Evolutionary conservation across 2,888 invertebrate species (phyloP).

Genomic region (Teinopalpus imperialis): DNA sequence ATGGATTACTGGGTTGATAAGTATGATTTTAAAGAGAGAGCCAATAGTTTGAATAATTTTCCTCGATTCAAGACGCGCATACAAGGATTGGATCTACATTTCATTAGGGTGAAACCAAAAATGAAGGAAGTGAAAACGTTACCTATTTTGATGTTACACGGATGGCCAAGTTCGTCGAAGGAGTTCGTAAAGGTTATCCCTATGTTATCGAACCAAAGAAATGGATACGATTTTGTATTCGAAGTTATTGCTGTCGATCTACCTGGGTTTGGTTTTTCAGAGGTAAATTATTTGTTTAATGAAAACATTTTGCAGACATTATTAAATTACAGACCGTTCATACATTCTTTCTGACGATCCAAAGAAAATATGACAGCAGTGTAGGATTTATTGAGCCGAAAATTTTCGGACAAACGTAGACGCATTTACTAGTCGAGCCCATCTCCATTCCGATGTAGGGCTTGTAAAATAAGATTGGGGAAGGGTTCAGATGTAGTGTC

Average conservation of each 20-base stretch:
- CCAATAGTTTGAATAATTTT: conserved; percentile 85
- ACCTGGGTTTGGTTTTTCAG: conserved; percentile 87
- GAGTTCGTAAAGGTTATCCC: conserved; percentile 91
- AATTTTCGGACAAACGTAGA: too few relatives aligned
- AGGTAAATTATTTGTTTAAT: conserved; percentile 60
- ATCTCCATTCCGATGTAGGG: too few relatives aligned
- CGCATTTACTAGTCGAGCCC: too few relatives aligned
- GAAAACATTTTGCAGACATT: too few relatives aligned
- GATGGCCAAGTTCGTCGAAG: conserved; percentile 93
- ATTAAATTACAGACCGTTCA: too few relatives aligned
- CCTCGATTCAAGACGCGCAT: conserved; percentile 90
- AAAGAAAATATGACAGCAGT: too few relatives aligned
- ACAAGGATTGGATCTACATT: conserved; percentile 89
- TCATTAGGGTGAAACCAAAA: conserved; percentile 84
- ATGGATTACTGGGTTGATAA: conserved; percentile 89
- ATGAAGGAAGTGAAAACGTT: conserved; percentile 51
- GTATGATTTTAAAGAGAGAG: conserved; percentile 85
- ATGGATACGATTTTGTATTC: conserved; percentile 83
- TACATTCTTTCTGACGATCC: too few relatives aligned
- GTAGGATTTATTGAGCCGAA: too few relatives aligned
- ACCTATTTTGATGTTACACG: conserved; percentile 89
- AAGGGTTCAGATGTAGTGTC: too few relatives aligned
- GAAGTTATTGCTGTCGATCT: conserved; percentile 86
- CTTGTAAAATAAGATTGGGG: too few relatives aligned
- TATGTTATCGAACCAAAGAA: conserved; percentile 78